Base-by-base conservation (phyloP, 2,113 vertebrate genomes). In the Sebastes schlegelii region DNA sequence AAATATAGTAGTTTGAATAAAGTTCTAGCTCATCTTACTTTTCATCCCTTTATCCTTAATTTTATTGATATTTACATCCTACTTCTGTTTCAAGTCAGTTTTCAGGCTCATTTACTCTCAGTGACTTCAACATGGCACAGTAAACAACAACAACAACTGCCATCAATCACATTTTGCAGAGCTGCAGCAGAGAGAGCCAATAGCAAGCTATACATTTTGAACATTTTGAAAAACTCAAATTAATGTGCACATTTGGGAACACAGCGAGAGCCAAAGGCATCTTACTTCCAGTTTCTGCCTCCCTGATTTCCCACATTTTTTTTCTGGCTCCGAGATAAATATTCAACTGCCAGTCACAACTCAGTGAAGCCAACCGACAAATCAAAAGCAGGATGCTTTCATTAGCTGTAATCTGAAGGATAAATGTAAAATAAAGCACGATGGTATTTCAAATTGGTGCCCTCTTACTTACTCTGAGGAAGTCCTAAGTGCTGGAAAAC, bases 201-300 rank as follows among this genome's bases (percentile, higher is more conserved):
- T n/a, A 79, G 61, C 76, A 48, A 66, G 23, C 45, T 14, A 48
- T 58, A 60, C n/a, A 13, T 84, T 84, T 71, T 68, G 26, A 87
- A 84, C 69, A 54, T 71, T 74, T 54, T 64, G 2, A 69, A 72
- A 85, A 82, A 49, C 65, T 76, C 74, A 82, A 63, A 87, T 74
- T 74, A 86, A 77, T 65, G 67, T 49, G 40, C 79, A 76, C 83
- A 77, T 69, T 74, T 46, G 80, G 81, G 70, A 85, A 67, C 58
- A 62, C 48, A 77, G 77, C 10, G 4, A 67, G 3, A 78, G 79
- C 73, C 75, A 64, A 84, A 68, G 19, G 82, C 77, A 54, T 69
- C 70, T 79, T 62, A 76, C 67, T 79, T 86, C 64, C 80, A 79
- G 54, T 89, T 86, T 86, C 76, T 78, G 80, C 64, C 51, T 82